A percentile compares a stretch with the other conserved stretches of the same genome.
These are phyloP conservation scores for Lathronympha strigana DNA, from an alignment of 2,888 invertebrate genomes.

Conservation along the genomic window DNA sequence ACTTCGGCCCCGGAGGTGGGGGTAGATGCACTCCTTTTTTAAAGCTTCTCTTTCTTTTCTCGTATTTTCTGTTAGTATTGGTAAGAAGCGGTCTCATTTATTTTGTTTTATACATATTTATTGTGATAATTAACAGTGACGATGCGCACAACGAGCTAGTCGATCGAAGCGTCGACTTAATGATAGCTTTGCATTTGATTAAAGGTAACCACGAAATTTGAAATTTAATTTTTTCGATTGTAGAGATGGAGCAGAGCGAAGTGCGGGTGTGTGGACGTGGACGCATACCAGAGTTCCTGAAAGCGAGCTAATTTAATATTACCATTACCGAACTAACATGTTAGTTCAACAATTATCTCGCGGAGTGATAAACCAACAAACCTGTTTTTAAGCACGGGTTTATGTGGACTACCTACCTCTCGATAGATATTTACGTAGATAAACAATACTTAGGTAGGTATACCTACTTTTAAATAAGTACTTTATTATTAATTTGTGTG, in stretches of 20 bases:
- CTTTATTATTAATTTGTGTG: not conserved
- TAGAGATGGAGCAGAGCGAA: slow-evolving; percentile 48
- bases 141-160: slow-evolving; percentile 77
- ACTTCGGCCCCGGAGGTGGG: slow-evolving; percentile 78
- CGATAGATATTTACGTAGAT: not conserved
- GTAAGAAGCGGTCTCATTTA: slow-evolving; percentile 82
- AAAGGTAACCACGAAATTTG: slow-evolving; percentile 76
- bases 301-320: slow-evolving; percentile 27
- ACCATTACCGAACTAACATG: slow-evolving; percentile 27
- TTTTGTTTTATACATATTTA: slow-evolving; percentile 78
- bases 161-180: slow-evolving; percentile 76
- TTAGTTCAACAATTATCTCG: slow-evolving; percentile 35
- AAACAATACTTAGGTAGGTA: not conserved
- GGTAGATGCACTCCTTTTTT: slow-evolving; percentile 83
- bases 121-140: slow-evolving; percentile 83
- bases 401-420: not conserved
- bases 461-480: not conserved
- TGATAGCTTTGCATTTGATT: slow-evolving; percentile 82
- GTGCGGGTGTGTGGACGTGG: slow-evolving; percentile 40
- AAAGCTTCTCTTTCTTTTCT: slow-evolving; percentile 84
- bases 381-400: slow-evolving; percentile 9
- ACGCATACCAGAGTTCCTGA: slow-evolving; percentile 24
- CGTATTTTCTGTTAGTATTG: slow-evolving; percentile 81
- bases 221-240: slow-evolving; percentile 65
- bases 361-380: slow-evolving; percentile 16